phyloP scores from a whole-genome alignment of 2,113 vertebrate genomes.

The Etheostoma cragini region DNA sequence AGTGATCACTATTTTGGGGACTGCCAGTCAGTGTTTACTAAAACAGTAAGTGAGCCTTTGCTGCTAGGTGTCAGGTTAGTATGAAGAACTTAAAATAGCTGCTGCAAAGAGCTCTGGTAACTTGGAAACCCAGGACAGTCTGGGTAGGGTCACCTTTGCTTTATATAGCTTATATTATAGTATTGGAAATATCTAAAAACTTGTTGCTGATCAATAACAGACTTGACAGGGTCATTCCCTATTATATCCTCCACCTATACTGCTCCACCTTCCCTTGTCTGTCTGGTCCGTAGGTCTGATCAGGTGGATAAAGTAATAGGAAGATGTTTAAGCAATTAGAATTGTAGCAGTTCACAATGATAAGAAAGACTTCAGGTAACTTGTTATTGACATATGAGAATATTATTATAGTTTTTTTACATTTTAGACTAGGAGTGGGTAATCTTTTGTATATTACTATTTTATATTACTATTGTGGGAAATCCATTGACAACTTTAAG shows the following conservation, averaged over 20 bases:
- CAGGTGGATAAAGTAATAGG: not conserved
- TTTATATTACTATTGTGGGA: not conserved
- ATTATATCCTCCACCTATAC: not conserved
- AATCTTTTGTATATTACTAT: not conserved
- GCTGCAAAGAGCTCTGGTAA: conserved; percentile 48
- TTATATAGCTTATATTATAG: not conserved
- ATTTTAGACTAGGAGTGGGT: not conserved
- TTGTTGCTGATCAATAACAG: not conserved
- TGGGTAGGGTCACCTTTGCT: conserved; percentile 18
- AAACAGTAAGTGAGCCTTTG: conserved; percentile 25
- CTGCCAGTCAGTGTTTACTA: conserved; percentile 56
- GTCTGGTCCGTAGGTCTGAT: not conserved
- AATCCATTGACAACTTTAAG: not conserved
- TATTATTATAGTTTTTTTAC: not conserved
- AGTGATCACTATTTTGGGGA: conserved; percentile 39
- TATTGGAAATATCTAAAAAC: not conserved
- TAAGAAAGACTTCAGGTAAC: not conserved
- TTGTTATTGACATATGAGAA: not conserved
- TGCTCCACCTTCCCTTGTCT: not conserved
- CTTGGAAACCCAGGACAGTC: conserved; percentile 36
- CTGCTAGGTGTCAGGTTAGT: conserved; percentile 72
- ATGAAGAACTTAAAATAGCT: conserved; percentile 65
- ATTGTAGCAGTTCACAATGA: not conserved
- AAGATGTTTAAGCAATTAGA: not conserved
- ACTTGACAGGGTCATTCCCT: not conserved